phyloP scores from a whole-genome alignment of 2,888 invertebrate genomes.

The Cheilosia impressa region DNA sequence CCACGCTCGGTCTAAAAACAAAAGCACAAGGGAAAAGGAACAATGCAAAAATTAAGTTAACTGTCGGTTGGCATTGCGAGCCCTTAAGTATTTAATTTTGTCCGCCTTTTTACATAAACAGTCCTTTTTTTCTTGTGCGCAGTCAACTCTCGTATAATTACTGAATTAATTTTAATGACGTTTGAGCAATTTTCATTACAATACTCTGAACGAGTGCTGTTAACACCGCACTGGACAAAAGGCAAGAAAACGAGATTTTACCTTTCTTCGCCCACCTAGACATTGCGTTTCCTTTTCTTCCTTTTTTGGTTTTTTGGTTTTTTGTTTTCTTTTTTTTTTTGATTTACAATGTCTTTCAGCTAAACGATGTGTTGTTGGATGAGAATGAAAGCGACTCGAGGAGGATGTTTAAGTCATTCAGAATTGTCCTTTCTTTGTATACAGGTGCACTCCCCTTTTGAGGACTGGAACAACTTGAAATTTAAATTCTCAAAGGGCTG shows the following conservation, averaged over 20 bases:
- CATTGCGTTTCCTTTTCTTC: not conserved
- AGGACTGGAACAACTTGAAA: slow-evolving; percentile 11
- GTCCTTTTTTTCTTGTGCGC: slow-evolving; percentile 13
- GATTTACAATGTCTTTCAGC: slow-evolving; percentile 2
- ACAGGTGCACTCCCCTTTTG: not conserved
- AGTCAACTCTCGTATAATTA: slow-evolving; percentile 56
- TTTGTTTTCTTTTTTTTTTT: not conserved
- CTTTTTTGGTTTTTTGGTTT: too few relatives aligned
- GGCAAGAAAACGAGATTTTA: slow-evolving; percentile 3
- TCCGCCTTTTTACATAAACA: slow-evolving; percentile 35
- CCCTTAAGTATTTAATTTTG: slow-evolving; percentile 67
- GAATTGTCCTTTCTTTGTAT: slow-evolving; percentile 22
- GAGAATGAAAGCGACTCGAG: slow-evolving; percentile 15
- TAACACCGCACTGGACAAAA: slow-evolving; percentile 17
- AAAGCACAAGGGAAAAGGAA: slow-evolving; percentile 1
- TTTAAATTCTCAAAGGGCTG: slow-evolving; percentile 28
- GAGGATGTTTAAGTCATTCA: slow-evolving; percentile 65
- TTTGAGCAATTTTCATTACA: slow-evolving; percentile 59
- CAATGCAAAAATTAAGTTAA: slow-evolving; percentile 14
- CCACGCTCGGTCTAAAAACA: not conserved
- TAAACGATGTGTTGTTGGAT: slow-evolving; percentile 17
- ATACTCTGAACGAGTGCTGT: slow-evolving; percentile 40
- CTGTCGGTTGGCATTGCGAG: slow-evolving; percentile 15
- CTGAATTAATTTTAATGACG: slow-evolving; percentile 71
- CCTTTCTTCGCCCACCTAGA: slow-evolving; percentile 2